Evolutionary conservation across 1,140 invertebrate species (phyloP).

Genomic region (Chionoecetes opilio): DNA sequence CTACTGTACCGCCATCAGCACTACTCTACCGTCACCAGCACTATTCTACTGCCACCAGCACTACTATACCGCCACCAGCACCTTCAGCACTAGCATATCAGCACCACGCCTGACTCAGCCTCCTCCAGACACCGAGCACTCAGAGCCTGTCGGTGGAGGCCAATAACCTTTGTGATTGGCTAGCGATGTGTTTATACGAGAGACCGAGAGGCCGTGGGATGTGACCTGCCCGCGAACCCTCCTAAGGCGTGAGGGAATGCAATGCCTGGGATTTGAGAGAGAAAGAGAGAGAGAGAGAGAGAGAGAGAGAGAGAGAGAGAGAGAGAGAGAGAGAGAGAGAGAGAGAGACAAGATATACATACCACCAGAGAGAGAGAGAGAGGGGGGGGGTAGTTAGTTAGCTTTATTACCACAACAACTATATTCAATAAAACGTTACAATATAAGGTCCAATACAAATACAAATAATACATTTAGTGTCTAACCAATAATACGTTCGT

Average conservation of each 20-base stretch:
- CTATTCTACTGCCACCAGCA: no score
- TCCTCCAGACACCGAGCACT: no score
- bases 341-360: not conserved
- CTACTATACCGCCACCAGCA: no score
- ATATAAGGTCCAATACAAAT: not conserved
- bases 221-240: not conserved
- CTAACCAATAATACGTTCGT: not conserved
- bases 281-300: slow-evolving; percentile 58
- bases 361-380: no score
- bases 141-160: not conserved
- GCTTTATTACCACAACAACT: not conserved
- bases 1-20: no score
- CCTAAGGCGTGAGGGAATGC: not conserved
- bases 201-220: not conserved
- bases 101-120: no score
- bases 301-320: not conserved
- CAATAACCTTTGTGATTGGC: not conserved
- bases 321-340: not conserved
- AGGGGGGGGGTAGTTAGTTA: not conserved
- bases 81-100: no score
- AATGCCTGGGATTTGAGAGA: not conserved
- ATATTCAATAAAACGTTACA: not conserved
- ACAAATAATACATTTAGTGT: no score
- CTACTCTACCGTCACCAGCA: no score
- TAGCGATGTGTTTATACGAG: no score